Evolutionary conservation across 2,888 invertebrate genomes (phyloP).

Genomic region (Dynastes tityus): DNA sequence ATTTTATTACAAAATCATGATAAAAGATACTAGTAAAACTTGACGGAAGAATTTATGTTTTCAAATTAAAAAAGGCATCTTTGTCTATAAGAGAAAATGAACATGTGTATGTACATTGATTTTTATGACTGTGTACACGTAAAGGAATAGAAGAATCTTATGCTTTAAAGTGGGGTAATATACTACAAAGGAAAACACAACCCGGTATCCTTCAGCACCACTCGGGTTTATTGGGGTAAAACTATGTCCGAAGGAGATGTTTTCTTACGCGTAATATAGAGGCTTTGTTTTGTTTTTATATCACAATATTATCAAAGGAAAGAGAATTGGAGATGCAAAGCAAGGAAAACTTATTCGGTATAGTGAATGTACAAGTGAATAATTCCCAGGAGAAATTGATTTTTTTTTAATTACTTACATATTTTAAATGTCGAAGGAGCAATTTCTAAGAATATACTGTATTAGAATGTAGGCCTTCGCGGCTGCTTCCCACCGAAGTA

Average conservation of each 20-base stretch:
- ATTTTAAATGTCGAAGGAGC: too few species aligned
- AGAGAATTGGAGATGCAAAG: not conserved
- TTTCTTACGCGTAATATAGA: not conserved
- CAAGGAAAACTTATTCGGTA: too few species aligned
- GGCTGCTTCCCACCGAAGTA: too few species aligned
- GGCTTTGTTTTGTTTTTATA: not conserved
- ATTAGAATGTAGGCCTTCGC: too few species aligned
- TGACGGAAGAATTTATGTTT: not conserved
- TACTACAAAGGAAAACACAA: not conserved
- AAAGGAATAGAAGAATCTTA: not conserved
- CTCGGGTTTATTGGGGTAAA: not conserved
- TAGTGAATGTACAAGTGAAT: too few species aligned
- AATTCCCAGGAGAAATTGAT: too few species aligned
- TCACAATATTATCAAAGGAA: not conserved
- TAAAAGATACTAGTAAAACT: too few species aligned
- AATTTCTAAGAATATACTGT: too few species aligned
- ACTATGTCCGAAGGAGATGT: conserved; percentile 15
- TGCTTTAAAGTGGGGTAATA: conserved; percentile 7
- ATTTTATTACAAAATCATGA: too few species aligned
- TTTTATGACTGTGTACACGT: not conserved
- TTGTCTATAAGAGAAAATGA: too few species aligned
- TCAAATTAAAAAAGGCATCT: not conserved
- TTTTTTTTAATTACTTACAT: too few species aligned
- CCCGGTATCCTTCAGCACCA: not conserved
- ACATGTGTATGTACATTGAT: too few species aligned